Evolutionary conservation across 2,797 vertebrate species (phyloP).

Genomic region (Fringilla coelebs): DNA sequence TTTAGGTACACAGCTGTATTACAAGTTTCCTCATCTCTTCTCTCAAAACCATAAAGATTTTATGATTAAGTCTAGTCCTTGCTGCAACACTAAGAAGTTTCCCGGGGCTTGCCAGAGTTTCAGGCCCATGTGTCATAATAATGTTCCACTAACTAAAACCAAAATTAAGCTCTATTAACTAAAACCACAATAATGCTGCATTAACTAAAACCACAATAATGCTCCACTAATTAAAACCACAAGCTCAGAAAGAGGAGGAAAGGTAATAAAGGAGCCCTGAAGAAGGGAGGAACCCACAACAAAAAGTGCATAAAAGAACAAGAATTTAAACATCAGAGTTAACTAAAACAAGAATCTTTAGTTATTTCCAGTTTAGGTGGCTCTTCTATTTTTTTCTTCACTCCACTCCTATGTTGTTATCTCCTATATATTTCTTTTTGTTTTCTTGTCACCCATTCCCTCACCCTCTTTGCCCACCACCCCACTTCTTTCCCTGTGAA

Average conservation of each 20-base stretch:
- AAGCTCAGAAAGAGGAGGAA: background rate
- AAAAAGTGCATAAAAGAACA: background rate
- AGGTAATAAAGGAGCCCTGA: background rate
- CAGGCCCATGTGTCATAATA: background rate
- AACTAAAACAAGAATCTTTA: background rate
- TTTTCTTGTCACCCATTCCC: background rate
- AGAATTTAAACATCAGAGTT: background rate
- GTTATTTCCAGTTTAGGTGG: background rate
- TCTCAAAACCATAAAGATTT: background rate
- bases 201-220: background rate
- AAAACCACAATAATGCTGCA: background rate
- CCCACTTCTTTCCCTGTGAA: background rate
- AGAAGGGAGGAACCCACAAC: background rate
- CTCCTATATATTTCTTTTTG: background rate
- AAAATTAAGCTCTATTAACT: background rate
- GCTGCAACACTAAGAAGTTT: background rate
- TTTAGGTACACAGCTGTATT: background rate
- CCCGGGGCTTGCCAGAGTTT: background rate
- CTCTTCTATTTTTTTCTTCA: background rate
- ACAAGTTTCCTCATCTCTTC: background rate
- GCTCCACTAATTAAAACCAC: background rate
- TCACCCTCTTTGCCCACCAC: background rate
- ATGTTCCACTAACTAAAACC: background rate
- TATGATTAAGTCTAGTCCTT: background rate
- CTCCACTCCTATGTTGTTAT: background rate